Conservation (phyloP, 2,888 invertebrate species). For the Noctua pronuba region DNA sequence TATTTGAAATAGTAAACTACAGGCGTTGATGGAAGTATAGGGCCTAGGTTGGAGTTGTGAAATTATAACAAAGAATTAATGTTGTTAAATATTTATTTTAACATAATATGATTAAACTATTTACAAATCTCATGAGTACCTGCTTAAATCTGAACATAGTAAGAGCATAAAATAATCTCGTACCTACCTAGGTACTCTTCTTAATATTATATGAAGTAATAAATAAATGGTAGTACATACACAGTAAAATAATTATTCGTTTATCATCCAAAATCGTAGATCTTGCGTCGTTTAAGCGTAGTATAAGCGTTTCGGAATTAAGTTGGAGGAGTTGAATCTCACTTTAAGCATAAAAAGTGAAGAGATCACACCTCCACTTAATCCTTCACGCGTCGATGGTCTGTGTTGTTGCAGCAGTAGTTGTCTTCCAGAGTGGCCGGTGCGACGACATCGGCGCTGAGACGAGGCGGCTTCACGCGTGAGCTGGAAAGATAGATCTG, state of each 20-base stretch:
- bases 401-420: slow-evolving; percentile 4
- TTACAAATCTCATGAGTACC: neutral
- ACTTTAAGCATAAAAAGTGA: slow-evolving; percentile 90
- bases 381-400: slow-evolving; percentile 81
- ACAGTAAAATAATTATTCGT: slow-evolving; percentile 18
- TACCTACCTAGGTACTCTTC: neutral
- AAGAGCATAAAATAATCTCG: neutral
- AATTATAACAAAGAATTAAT: slow-evolving; percentile 40
- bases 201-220: no score
- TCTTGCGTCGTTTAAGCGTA: slow-evolving; percentile 16
- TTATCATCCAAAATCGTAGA: neutral
- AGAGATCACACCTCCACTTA: slow-evolving; percentile 91
- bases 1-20: slow-evolving; percentile 60
- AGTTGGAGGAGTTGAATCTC: slow-evolving; percentile 92
- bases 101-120: neutral
- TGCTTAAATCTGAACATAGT: neutral
- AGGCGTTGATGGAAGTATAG: slow-evolving; percentile 44
- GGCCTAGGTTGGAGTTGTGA: slow-evolving; percentile 41
- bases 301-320: slow-evolving; percentile 85
- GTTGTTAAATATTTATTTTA: slow-evolving; percentile 41
- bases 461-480: slow-evolving; percentile 82
- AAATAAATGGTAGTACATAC: neutral
- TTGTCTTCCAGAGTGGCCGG: slow-evolving; percentile 1
- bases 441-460: neutral
- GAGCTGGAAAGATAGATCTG: slow-evolving; percentile 92